A percentile compares a stretch with the other conserved stretches of the same genome.
phyloP scores from a whole-genome alignment of 2,113 vertebrate genomes.

The Pteronura brasiliensis region DNA sequence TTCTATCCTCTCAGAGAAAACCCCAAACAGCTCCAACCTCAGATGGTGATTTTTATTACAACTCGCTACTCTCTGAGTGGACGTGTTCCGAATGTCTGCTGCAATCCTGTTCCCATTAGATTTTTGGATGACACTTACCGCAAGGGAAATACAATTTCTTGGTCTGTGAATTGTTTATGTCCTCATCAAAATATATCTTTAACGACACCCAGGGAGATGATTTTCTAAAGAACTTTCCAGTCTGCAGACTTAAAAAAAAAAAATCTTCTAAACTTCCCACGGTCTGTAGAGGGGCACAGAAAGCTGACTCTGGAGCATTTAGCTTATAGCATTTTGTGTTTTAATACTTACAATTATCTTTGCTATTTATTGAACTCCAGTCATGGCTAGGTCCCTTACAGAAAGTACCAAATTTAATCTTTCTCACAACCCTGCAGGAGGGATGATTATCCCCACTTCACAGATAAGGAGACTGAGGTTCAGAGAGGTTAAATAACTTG shows the following conservation, averaged over 20 bases:
- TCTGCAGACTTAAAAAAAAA: neutral
- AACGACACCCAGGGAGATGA: constrained; percentile 37
- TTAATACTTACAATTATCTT: neutral
- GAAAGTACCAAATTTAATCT: neutral
- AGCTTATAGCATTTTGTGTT: neutral
- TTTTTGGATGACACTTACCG: constrained; percentile 50
- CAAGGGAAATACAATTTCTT: constrained; percentile 58
- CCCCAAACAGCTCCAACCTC: neutral
- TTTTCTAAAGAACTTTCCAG: constrained; percentile 43
- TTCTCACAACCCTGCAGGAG: neutral
- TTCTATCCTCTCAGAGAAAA: constrained; percentile 42
- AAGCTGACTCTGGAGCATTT: neutral
- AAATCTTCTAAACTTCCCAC: neutral
- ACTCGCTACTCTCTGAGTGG: neutral
- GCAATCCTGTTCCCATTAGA: constrained; percentile 35
- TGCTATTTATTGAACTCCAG: neutral
- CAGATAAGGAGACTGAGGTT: neutral
- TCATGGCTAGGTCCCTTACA: neutral
- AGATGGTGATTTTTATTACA: constrained; percentile 8
- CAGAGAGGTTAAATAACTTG: neutral
- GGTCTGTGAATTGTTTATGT: constrained; percentile 58
- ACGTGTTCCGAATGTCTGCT: constrained; percentile 21
- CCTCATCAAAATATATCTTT: constrained; percentile 60
- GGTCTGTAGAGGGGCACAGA: neutral
- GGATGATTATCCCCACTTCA: neutral